phyloP scores from a whole-genome alignment of 1,140 invertebrate species.

The Lordiphosa clarofinis region DNA sequence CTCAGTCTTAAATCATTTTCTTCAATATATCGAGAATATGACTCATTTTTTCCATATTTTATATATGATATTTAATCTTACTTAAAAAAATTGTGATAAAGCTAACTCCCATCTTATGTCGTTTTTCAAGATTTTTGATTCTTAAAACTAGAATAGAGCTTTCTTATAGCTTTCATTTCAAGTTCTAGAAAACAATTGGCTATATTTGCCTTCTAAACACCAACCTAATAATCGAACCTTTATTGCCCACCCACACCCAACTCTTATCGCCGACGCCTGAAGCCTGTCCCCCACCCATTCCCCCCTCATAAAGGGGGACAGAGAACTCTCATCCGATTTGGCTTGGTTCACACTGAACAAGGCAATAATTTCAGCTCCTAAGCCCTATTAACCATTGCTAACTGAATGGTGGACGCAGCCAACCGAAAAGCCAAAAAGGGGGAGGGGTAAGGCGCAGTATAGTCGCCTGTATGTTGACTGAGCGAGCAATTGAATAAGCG shows the following conservation, averaged over 20 bases:
- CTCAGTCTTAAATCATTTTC: too few relatives aligned
- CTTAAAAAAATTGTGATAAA: too few relatives aligned
- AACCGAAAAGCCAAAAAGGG: conserved; percentile 38
- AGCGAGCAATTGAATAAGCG: conserved; percentile 75
- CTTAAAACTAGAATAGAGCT: too few relatives aligned
- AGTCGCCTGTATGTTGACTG: background rate
- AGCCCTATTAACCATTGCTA: conserved; percentile 78
- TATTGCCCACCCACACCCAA: conserved; percentile 32
- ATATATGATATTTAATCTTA: too few relatives aligned
- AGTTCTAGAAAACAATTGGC: background rate
- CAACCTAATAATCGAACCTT: conserved; percentile 60
- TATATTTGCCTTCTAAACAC: background rate
- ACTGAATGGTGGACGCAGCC: conserved; percentile 71
- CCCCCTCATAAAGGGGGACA: background rate
- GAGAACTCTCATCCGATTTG: conserved; percentile 68
- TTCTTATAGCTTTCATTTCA: too few relatives aligned
- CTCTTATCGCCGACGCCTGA: conserved; percentile 14
- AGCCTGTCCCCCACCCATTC: background rate
- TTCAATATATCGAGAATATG: too few relatives aligned
- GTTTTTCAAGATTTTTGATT: too few relatives aligned
- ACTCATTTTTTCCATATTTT: too few relatives aligned
- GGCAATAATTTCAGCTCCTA: conserved; percentile 77
- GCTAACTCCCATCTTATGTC: too few relatives aligned
- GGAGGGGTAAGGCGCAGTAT: conserved; percentile 2
- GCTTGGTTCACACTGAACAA: conserved; percentile 77